phyloP scores from a whole-genome alignment of 2,797 vertebrate species.

The Gambelia wislizenii region DNA sequence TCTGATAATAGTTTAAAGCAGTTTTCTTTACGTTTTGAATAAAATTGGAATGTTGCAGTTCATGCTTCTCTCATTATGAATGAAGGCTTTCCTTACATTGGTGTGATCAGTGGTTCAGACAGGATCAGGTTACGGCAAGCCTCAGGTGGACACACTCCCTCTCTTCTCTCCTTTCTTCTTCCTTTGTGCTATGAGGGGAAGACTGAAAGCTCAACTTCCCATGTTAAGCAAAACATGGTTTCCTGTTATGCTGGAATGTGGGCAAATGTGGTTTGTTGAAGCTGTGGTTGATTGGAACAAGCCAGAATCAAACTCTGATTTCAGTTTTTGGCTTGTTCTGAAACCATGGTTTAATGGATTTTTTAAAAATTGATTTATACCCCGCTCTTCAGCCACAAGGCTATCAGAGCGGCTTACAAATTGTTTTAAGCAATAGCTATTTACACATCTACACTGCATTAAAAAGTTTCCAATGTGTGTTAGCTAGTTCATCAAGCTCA shows the following conservation, averaged over 20 bases:
- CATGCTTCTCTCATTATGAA: conserved; percentile 32
- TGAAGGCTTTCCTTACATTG: not conserved
- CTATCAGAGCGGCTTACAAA: too few species aligned
- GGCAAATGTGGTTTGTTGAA: not conserved
- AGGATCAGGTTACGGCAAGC: not conserved
- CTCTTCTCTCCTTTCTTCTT: not conserved
- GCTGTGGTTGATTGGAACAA: not conserved
- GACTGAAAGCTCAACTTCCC: not conserved
- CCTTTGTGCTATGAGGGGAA: not conserved
- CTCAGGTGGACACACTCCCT: too few species aligned
- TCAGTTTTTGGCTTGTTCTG: not conserved
- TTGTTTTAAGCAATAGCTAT: too few species aligned
- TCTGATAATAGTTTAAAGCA: conserved; percentile 38
- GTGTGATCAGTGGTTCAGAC: not conserved
- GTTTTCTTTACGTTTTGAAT: conserved; percentile 47
- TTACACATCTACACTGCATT: too few species aligned
- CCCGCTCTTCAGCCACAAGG: too few species aligned
- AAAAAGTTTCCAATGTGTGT: too few species aligned
- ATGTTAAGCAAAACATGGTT: not conserved
- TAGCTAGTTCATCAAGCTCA: not conserved
- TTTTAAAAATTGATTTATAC: too few species aligned
- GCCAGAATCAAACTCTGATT: not conserved
- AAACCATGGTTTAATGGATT: not conserved
- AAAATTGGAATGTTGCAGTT: conserved; percentile 53
- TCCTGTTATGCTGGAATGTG: not conserved